These are phyloP conservation scores for Acheta domesticus DNA, from an alignment of 2,888 invertebrate genomes.

Conservation along the genomic window DNA sequence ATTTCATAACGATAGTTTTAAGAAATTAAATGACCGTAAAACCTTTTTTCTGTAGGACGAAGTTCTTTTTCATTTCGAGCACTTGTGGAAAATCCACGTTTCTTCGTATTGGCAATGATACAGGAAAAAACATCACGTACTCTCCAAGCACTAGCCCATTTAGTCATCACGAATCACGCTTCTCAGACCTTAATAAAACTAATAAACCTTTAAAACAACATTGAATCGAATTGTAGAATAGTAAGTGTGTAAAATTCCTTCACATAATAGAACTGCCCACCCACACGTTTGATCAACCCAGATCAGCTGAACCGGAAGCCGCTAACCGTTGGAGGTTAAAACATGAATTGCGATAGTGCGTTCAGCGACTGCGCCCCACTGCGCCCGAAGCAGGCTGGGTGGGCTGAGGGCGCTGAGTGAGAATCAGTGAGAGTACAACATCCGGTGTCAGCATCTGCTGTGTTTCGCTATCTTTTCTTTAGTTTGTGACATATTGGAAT, in stretches of 20 bases:
- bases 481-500: not conserved
- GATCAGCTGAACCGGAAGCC: conserved; percentile 18
- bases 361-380: not conserved
- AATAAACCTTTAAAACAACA: not conserved
- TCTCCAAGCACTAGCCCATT: not conserved
- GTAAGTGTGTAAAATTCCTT: not conserved
- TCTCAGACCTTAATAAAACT: not conserved
- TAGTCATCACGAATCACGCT: not conserved
- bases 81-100: not conserved
- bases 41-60: not conserved
- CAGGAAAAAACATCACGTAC: conserved; percentile 2
- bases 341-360: conserved; percentile 5
- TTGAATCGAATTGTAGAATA: not conserved
- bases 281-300: no score
- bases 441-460: conserved; percentile 10
- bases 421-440: conserved; percentile 5
- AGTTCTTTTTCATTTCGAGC: not conserved
- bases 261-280: not conserved
- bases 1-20: not conserved
- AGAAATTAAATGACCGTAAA: not conserved
- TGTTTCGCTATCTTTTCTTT: not conserved
- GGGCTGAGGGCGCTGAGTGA: no score
- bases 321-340: conserved; percentile 3
- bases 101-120: not conserved
- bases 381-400: not conserved